phyloP scores from a whole-genome alignment of 2,797 vertebrate species.

The Prionace glauca region DNA sequence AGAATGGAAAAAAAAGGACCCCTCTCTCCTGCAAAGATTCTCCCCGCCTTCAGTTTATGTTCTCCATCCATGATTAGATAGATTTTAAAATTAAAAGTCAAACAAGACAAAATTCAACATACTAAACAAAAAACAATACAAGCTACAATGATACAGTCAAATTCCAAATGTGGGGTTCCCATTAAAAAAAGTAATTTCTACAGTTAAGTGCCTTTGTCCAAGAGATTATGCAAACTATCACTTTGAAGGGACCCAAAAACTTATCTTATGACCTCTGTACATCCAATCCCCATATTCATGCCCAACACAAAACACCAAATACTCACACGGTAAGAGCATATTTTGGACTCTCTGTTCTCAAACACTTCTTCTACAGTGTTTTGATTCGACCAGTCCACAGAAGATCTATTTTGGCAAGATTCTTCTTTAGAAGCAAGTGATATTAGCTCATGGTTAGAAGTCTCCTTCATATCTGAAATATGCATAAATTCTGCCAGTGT shows the following conservation, averaged over 20 bases:
- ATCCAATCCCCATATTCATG: not conserved
- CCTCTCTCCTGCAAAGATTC: not conserved
- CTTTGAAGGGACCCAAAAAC: not conserved
- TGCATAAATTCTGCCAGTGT: slow-evolving; percentile 23
- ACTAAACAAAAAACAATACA: not conserved
- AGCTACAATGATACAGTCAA: not conserved
- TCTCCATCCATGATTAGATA: not conserved
- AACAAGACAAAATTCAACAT: not conserved
- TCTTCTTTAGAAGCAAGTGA: not conserved
- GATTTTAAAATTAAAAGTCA: not conserved
- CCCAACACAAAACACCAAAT: not conserved
- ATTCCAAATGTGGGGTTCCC: not conserved
- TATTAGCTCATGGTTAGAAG: not conserved
- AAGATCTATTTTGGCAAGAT: not conserved
- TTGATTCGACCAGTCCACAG: not conserved
- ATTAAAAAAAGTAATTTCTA: not conserved
- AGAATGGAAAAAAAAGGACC: not conserved
- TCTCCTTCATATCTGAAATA: not conserved
- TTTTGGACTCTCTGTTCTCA: slow-evolving; percentile 18
- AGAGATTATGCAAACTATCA: not conserved
- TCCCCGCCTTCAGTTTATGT: not conserved
- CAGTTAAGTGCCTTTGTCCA: not conserved
- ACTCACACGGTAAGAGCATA: slow-evolving; percentile 20
- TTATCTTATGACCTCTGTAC: not conserved
- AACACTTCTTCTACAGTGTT: not conserved